phyloP scores from a whole-genome alignment of 2,888 invertebrate species.

The Hirtodrosophila cameraria region DNA sequence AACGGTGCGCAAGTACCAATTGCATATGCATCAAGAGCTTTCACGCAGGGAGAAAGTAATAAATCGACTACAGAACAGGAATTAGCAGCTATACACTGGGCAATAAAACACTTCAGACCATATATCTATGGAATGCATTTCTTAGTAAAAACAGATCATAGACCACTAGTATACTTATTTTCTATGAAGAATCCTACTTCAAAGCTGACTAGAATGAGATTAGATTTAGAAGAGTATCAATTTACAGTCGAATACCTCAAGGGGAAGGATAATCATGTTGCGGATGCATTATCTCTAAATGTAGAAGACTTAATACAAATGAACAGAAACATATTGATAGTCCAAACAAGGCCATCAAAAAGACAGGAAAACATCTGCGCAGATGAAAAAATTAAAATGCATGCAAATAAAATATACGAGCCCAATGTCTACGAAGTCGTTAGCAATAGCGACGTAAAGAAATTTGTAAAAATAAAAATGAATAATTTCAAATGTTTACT shows the following conservation, averaged over 20 bases:
- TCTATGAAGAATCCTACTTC: too few species aligned
- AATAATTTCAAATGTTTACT: background rate
- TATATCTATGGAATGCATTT: background rate
- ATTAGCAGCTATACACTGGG: too few species aligned
- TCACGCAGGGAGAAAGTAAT: background rate
- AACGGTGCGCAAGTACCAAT: background rate
- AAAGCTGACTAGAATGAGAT: too few species aligned
- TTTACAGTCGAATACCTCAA: too few species aligned
- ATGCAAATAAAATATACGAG: background rate
- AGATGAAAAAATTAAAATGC: background rate
- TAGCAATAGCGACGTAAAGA: background rate
- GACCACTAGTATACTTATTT: too few species aligned
- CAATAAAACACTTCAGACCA: too few species aligned
- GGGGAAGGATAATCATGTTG: background rate
- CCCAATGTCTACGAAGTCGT: background rate
- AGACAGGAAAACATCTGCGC: background rate
- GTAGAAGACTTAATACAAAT: background rate
- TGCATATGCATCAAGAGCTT: background rate
- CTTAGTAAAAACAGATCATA: too few species aligned
- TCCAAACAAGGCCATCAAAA: background rate
- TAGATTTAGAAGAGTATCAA: too few species aligned
- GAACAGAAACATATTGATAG: constrained; percentile 2
- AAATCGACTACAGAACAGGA: background rate
- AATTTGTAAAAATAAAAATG: background rate
- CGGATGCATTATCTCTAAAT: background rate